phyloP scores from a whole-genome alignment of 1,140 invertebrate species.

The Ostrea denselamellosa region DNA sequence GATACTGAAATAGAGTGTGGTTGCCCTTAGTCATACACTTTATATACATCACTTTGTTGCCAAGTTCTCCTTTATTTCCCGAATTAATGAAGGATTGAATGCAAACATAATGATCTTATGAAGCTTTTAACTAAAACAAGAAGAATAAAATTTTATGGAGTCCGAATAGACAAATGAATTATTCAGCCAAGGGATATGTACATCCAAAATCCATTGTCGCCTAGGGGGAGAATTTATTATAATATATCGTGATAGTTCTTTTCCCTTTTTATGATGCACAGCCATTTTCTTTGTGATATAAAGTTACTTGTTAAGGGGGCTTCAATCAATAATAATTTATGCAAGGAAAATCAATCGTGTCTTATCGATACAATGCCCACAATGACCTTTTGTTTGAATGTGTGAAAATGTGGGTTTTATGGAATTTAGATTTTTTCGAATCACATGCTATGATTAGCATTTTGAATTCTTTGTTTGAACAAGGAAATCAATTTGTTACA shows the following conservation, averaged over 20 bases:
- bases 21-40: neutral
- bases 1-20: neutral
- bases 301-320: slow-evolving; percentile 21
- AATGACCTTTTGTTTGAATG: slow-evolving; percentile 19
- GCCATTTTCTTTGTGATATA: slow-evolving; percentile 25
- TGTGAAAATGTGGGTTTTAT: neutral
- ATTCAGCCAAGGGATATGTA: slow-evolving; percentile 22
- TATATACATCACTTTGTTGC: slow-evolving; percentile 16
- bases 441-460: neutral
- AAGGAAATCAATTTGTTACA: neutral
- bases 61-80: neutral
- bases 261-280: slow-evolving; percentile 1
- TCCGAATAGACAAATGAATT: slow-evolving; percentile 24
- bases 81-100: slow-evolving; percentile 24
- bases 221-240: slow-evolving; percentile 3
- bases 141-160: slow-evolving; percentile 5
- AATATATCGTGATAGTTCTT: slow-evolving; percentile 13
- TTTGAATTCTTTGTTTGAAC: slow-evolving; percentile 15
- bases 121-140: slow-evolving; percentile 22
- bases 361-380: neutral
- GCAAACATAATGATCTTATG: neutral
- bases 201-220: neutral
- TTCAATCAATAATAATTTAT: slow-evolving; percentile 19
- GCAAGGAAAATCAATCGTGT: slow-evolving; percentile 25
- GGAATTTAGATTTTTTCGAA: neutral